Evolutionary conservation across 92 coral and sea anemone genomes (phyloP).

Genomic region (Bergia puertoricense): DNA sequence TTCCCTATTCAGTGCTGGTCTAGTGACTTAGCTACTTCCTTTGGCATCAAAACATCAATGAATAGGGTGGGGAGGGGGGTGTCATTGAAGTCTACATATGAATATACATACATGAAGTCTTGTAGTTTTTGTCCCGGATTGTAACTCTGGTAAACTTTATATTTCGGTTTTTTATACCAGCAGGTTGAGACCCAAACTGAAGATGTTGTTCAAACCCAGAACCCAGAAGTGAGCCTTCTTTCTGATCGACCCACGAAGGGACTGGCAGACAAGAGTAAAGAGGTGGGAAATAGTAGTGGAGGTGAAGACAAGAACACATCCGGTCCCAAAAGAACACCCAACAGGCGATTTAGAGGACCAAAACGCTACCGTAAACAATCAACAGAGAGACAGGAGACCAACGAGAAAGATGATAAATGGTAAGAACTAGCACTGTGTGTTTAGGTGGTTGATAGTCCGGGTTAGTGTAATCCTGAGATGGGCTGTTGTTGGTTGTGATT

Average conservation of each 20-base stretch:
- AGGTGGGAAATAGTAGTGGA: not conserved
- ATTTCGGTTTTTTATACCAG: not conserved
- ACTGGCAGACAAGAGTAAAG: slow-evolving; percentile 1
- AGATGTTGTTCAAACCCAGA: slow-evolving; percentile 11
- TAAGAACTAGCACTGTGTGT: not conserved
- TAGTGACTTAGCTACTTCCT: too few species aligned
- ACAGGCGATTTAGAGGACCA: slow-evolving; percentile 22
- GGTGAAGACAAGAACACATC: not conserved
- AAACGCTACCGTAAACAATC: slow-evolving; percentile 30
- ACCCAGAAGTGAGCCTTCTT: not conserved
- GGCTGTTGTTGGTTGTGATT: too few species aligned
- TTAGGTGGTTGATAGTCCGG: not conserved
- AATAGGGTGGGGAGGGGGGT: too few species aligned
- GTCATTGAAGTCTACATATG: too few species aligned
- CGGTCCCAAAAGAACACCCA: not conserved
- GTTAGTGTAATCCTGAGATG: too few species aligned
- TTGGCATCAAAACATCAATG: too few species aligned
- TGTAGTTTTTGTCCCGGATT: too few species aligned
- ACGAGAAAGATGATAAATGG: slow-evolving; percentile 33
- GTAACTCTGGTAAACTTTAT: not conserved
- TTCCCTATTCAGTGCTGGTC: too few species aligned
- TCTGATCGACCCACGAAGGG: not conserved
- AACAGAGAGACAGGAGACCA: slow-evolving; percentile 14
- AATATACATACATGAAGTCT: too few species aligned
- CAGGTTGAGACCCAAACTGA: not conserved